Evolutionary conservation across 2,113 vertebrate genomes (phyloP), one percentile per base, ranked within the genome.

Genomic region (Amphiprion percula): DNA sequence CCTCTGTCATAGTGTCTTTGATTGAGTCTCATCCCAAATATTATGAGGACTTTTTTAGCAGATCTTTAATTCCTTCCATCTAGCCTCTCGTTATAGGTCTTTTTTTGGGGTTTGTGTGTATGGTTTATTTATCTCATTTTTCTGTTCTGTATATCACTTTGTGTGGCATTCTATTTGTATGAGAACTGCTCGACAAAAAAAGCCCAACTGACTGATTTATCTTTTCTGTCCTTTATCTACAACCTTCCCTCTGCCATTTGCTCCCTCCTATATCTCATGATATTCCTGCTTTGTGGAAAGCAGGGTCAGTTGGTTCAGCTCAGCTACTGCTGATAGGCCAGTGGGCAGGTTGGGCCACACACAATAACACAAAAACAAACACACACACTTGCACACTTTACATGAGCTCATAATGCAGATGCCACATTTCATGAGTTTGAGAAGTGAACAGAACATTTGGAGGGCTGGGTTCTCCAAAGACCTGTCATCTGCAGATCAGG

Each of bases 401-500:
- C 60, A 79, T 68, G 61, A 77, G 33, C 55, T 74, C 75, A 78
- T 37, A 47, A 77, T 62, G 66, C 47, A 79, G 52, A 69, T 63
- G 63, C 66, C 56, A 81, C 76, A 81, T 52, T 77, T 84, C 55
- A 68, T 68, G 47, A 71, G 46, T 59, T 52, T 56, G 64, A 46
- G 70, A 74, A 83, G 67, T 62, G 63, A 71, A 44, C 71, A 73
- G 56, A 87, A 84, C 79, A 82, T 83, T 87, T 85, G 68, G 61
- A 76, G 66, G 58, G 53, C 33, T 17, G n/a, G 30, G 58, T 81
- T 61, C 86, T 89, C 87, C 79, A 85, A 88, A 85, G 83, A 83
- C 28, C 81, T 86, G 80, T 88, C 85, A 87, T 84, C 73, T 83
- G 79, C 75, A 85, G 80, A 86, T 85, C 79, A 79, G 64, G 66